Evolutionary conservation across 2,797 vertebrate species (phyloP), one percentile per base, ranked within the genome.

Genomic region (Dendrocincla tyrannina): DNA sequence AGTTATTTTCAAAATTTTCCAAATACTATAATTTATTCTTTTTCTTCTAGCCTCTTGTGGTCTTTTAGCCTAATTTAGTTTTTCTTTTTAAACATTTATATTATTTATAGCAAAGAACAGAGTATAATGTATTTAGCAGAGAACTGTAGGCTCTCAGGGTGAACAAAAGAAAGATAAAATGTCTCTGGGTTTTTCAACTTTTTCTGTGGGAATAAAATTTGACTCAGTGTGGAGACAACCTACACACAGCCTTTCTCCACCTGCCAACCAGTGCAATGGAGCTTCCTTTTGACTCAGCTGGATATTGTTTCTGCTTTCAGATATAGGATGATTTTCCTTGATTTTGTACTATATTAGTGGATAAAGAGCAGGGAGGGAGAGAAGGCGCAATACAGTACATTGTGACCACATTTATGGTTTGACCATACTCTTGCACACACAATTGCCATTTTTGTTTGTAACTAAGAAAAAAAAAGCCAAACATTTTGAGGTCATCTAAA

Each of bases 231-330:
- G 81, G 81, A 92, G 64, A 93, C 52, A 94, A 88, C 93, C 86
- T 77, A 63, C 75, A 49, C 2, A 2, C 58, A 83, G 69, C 73
- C 87, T 91, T 94, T 94, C 85, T 91, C 75, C 66, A 77, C 78
- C 60, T 0, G 6, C 82, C 73, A 68, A 33, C 85, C 49, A 93
- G 50, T 20, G 78, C 89, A 91, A 75, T 74, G 62, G 60, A 93
- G 58, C 58, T 96, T 96, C 72, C 92, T 93, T 96, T 95, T 75
- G 84, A 85, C 93, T 95, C 92, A 92, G 95, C 91, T 96, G 93
- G 91, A 85, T 94, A 80, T 74, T 93, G 69, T 85, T 92, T 44
- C 92, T 89, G 58, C 82, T 94, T 95, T 96, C 95, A 96, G 82
- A 95, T 83, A 80, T 58, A 85, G 85, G 91, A 94, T 72, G 46